phyloP scores from a whole-genome alignment of 1,140 invertebrate species.

The Drosophila albomicans region DNA sequence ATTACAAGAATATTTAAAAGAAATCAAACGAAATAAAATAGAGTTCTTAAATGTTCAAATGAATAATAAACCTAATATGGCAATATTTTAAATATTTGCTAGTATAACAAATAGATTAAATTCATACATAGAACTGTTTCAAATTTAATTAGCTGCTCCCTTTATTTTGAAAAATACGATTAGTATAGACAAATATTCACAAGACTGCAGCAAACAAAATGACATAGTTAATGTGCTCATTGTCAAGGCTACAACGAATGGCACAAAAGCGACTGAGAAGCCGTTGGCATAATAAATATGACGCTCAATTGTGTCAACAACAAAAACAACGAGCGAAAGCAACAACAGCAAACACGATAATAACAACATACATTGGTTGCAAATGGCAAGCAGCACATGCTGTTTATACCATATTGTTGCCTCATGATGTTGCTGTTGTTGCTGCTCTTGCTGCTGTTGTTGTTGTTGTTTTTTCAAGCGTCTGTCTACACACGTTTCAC shows the following conservation, averaged over 20 bases:
- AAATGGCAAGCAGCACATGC: conserved; percentile 45
- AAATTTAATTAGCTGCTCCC: too few relatives aligned
- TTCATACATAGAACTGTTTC: too few relatives aligned
- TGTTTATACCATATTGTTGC: conserved; percentile 44
- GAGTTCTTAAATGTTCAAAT: too few relatives aligned
- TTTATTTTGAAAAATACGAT: too few relatives aligned
- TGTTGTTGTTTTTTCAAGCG: conserved; percentile 25
- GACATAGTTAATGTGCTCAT: conserved; percentile 16
- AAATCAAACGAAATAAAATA: too few relatives aligned
- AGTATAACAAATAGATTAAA: too few relatives aligned
- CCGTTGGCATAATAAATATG: conserved; percentile 63
- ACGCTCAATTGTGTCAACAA: conserved; percentile 75
- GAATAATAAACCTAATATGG: too few relatives aligned
- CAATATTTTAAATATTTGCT: too few relatives aligned
- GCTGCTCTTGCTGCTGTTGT: conserved; percentile 3
- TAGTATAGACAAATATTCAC: neutral
- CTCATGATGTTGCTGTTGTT: conserved; percentile 4
- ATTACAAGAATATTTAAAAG: too few relatives aligned
- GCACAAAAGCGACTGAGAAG: conserved; percentile 15
- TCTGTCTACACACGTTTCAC: conserved; percentile 61
- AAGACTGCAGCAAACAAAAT: neutral
- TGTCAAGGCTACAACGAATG: conserved; percentile 28
- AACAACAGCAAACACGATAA: conserved; percentile 52
- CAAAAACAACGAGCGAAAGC: conserved; percentile 31
- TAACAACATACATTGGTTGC: conserved; percentile 34